Base-by-base conservation (phyloP, 1,140 invertebrate genomes). In the Drosophila malerkotliana region DNA sequence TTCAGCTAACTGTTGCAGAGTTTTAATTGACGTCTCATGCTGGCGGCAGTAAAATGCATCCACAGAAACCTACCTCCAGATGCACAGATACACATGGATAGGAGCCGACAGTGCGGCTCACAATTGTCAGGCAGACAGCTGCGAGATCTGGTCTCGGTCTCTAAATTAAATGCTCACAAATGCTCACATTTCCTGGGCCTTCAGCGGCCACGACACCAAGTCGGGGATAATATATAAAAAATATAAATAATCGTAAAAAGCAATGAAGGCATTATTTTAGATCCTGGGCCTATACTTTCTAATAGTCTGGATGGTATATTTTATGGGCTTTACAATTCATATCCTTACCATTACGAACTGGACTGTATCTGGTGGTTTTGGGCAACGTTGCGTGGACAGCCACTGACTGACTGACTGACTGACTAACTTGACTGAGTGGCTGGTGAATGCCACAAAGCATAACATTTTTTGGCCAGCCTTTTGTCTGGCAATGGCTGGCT, bases 381-480 rank as follows among this genome's bases (percentile, higher is more conserved):
- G 62, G 26, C 44, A 68, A 24, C 63, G 66, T 68, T 67, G 66
- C 66, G 32, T 67, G 51, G 63, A 69, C 26, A 24, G 18, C 62
- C 39, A 55, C 62, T 14, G 32, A 69, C 62, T 62, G 34, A n/a
- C 63, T 62, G 34, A n/a, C 63, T 52, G 59, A 32, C 63, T 66
- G 44, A 15, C 18, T 58, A 28, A 26, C 28, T 45, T 58, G 44
- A 62, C 34, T 51, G 64, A 64, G 60, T 54, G 48, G 64, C 49
- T 26, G 41, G 62, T 56, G 73, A 77, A 76, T 77, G 73, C 73
- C 72, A 76, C 72, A 77, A 76, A 77, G 54, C 72, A 76, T 77
- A 77, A 76, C 51, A 76, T 76, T 69, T 21, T 67, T 69, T 75
- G 61, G 61, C 72, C 53, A 60, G 55, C 51, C 61, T 18, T 18